Evolutionary conservation across 2,113 vertebrate species (phyloP), one percentile per base, ranked within the genome.

Genomic region (Sialia sialis): DNA sequence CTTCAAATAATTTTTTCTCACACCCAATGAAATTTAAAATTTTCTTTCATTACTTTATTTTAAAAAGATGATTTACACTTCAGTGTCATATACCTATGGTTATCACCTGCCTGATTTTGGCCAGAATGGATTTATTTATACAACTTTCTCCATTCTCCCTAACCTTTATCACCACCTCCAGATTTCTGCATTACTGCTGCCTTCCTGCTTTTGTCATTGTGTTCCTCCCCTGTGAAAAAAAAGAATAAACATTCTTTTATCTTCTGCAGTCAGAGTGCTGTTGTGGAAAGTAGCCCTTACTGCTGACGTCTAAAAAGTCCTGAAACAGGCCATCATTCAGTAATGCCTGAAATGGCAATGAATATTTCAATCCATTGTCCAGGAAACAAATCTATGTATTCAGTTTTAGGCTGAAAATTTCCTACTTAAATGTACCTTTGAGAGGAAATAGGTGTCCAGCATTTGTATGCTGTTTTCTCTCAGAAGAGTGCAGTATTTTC

Each of bases 191-290:
- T 87, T 89, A 68, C 58, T 83, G 74, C 80, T 95, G 87, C 78
- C 81, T 95, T 97, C 91, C 93, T 93, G 84, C 90, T 97, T 96
- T 95, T 96, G 93, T 95, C 82, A 77, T 84, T 90, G 63, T 93
- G 95, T 91, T 87, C 93, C 87, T 93, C 54, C 44, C 30, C 22
- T 55, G 41, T 73, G 63, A 64, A 91, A 96, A 96, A 68, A 89
- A 91, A 73, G 77, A 79, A 84, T 67, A 93, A 95, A 69, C 46
- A 90, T 32, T 58, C 27, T 94, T 95, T 96, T 94, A 94, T 96
- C 91, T 95, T 66, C 82, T 46, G 27, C 70, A 55, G 81, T 91
- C 93, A 93, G 93, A 84, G 46, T 16, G 63, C 78, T 91, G 46
- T 82, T 94, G 75, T 94, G 91, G 91, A 95, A 95, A 95, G 84